Evolutionary conservation across 1,140 invertebrate species (phyloP), one percentile per base, ranked within the genome.

Genomic region (Bombus sylvicola): DNA sequence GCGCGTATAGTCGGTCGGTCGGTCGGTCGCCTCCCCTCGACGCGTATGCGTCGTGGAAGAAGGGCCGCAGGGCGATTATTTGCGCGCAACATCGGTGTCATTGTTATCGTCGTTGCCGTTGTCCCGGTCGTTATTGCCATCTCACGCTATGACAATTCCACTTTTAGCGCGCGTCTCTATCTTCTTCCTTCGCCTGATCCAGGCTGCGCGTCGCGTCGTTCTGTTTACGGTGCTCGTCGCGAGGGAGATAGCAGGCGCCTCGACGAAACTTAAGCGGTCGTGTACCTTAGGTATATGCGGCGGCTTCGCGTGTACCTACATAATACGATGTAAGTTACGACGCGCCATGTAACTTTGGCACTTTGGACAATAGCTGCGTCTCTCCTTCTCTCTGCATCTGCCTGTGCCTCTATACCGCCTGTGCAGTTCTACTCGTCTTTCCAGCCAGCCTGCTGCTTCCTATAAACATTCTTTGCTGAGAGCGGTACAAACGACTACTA

Each of bases 281-380:
- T 91, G 90, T 91, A 91, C 90, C 90, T 90, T 91, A 83, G 83
- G 82, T 91, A 87, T 89, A 90, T 72, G 72, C 59, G 59, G 73
- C 75, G 53, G 79, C 87, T 88, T 91, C 87, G 90, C 89, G 90
- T 88, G 87, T 88, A 88, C 89, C 87, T 91, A 91, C 86, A 89
- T 91, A 91, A 91, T 91, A 91, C 90, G 90, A 89, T 87, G 90
- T 91, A 90, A 91, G 87, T 90, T 92, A 90, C 87, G 90, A 89
- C 88, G 90, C 90, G 87, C 89, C 91, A 87, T 91, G 91, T 92
- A 92, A 92, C 89, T 92, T 92, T 92, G 91, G 87, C 91, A 92
- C 91, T 92, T 92, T 92, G 90, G 91, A 92, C 90, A 92, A 92
- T 92, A 85, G 85, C 89, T 87, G 88, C 89, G 91, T 91, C 92